Percentiles rank a stretch among this genome's conserved stretches.
Evolutionary conservation across 2,113 vertebrate genomes (phyloP).

Genomic region (Archilochus colubris): DNA sequence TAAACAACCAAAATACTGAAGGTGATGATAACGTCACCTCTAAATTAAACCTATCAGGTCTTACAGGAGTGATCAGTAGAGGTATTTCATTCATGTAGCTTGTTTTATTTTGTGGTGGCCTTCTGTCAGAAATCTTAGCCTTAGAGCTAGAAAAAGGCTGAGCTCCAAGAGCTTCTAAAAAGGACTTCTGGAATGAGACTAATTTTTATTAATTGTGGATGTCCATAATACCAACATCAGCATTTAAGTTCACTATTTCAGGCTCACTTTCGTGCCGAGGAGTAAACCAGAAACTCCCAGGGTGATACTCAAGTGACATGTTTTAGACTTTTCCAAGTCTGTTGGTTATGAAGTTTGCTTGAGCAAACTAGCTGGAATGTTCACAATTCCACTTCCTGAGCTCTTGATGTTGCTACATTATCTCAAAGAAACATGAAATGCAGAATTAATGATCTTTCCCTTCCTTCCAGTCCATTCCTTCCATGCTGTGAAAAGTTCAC

Average conservation of each 20-base stretch:
- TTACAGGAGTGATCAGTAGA: background rate
- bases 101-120: background rate
- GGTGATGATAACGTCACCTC: background rate
- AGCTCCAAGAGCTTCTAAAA: background rate
- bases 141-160: background rate
- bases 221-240: background rate
- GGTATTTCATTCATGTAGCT: background rate
- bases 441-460: background rate
- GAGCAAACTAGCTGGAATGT: background rate
- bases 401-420: background rate
- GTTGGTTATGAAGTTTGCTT: background rate
- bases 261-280: background rate
- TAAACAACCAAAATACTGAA: background rate
- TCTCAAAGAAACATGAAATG: background rate
- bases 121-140: background rate
- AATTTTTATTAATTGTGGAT: background rate
- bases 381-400: background rate
- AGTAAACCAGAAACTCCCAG: background rate
- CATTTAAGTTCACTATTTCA: background rate
- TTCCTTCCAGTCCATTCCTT: background rate
- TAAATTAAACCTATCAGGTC: background rate
- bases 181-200: background rate
- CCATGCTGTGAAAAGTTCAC: background rate
- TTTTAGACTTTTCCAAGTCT: background rate
- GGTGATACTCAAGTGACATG: background rate